Evolutionary conservation across 2,797 vertebrate genomes (phyloP).

Genomic region (Arrhamphus sclerolepis): DNA sequence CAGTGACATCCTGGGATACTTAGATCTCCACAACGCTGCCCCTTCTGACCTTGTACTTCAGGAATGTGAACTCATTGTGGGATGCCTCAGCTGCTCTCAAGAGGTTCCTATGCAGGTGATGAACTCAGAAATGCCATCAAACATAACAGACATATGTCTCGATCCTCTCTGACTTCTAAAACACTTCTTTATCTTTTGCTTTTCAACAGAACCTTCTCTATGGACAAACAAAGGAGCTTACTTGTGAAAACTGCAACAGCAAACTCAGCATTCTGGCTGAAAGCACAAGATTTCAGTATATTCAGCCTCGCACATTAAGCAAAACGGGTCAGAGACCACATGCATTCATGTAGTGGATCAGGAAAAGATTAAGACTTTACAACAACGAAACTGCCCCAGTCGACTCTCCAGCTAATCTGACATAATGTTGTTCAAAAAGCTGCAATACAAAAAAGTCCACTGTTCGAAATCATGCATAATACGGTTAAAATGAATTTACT

Average conservation of each 20-base stretch:
- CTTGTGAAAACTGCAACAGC: slow-evolving; percentile 83
- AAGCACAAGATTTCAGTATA: slow-evolving; percentile 80
- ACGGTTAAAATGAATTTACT: too few relatives aligned
- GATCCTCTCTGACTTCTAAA: not conserved
- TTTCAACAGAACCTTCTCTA: slow-evolving; percentile 75
- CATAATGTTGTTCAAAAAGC: slow-evolving; percentile 12
- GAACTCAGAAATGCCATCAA: not conserved
- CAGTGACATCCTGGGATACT: slow-evolving; percentile 82
- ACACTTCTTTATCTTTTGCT: not conserved
- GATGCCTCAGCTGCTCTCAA: slow-evolving; percentile 83
- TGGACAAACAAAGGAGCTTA: slow-evolving; percentile 80
- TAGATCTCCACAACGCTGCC: slow-evolving; percentile 80
- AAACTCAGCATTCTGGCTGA: slow-evolving; percentile 81
- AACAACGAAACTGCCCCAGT: slow-evolving; percentile 7
- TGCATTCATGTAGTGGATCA: slow-evolving; percentile 22
- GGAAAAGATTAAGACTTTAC: slow-evolving; percentile 10
- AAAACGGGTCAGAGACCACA: slow-evolving; percentile 71
- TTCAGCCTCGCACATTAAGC: slow-evolving; percentile 65
- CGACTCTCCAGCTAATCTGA: slow-evolving; percentile 5
- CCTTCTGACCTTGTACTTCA: slow-evolving; percentile 82
- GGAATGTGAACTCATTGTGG: slow-evolving; percentile 75
- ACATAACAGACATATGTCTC: not conserved
- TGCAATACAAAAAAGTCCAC: not conserved
- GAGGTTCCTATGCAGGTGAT: slow-evolving; percentile 76
- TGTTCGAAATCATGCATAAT: not conserved